Evolutionary conservation across 2,888 invertebrate species (phyloP).

Genomic region (Psylliodes chrysocephalus): DNA sequence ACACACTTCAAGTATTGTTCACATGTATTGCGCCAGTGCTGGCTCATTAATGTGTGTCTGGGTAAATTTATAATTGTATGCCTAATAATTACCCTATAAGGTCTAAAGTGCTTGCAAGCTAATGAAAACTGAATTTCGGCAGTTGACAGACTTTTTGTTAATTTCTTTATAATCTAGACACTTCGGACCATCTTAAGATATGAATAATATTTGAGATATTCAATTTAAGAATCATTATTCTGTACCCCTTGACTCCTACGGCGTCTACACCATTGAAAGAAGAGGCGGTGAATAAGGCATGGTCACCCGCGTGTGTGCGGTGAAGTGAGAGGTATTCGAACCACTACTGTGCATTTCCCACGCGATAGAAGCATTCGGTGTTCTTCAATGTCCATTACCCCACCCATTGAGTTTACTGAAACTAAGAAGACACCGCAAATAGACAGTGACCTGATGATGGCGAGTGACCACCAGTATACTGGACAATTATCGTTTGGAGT

Average conservation of each 20-base stretch:
- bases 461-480: constrained; percentile 40
- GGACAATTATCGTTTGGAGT: constrained; percentile 41
- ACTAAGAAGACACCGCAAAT: constrained; percentile 43
- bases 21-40: too few species aligned
- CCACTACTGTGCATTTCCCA: constrained; percentile 74
- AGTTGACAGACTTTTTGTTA: too few species aligned
- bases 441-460: constrained; percentile 44
- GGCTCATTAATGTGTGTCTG: too few species aligned
- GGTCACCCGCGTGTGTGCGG: constrained; percentile 53
- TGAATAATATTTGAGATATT: too few species aligned
- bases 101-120: too few species aligned
- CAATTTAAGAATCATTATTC: too few species aligned
- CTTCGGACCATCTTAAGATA: too few species aligned
- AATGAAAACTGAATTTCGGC: too few species aligned
- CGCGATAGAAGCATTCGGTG: constrained; percentile 67
- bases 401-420: constrained; percentile 50
- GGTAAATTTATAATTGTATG: too few species aligned
- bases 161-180: too few species aligned
- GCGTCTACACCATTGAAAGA: constrained; percentile 31
- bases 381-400: constrained; percentile 55
- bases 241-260: neutral
- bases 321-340: constrained; percentile 61
- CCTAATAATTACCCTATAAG: too few species aligned
- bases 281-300: constrained; percentile 57
- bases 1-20: too few species aligned